A percentile compares a stretch with the other conserved stretches of the same genome.
These are phyloP conservation scores for Branchellion lobata DNA, from an alignment of 2,888 invertebrate genomes.

Conservation along the genomic window DNA sequence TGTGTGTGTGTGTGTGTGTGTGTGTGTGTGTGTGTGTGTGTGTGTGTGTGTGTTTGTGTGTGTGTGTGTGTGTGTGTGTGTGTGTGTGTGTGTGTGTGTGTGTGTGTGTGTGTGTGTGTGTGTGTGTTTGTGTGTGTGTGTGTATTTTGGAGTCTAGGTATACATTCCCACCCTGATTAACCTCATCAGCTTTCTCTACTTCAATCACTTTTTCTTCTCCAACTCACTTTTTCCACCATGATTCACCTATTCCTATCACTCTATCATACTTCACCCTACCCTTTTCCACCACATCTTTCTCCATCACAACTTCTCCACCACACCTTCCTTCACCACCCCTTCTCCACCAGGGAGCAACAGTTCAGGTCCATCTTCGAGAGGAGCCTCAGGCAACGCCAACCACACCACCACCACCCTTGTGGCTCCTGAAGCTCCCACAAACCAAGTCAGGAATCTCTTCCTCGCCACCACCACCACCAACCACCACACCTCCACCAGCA, in stretches of 20 bases:
- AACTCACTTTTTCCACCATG: too few species aligned
- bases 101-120: not conserved
- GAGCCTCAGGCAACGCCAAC: constrained; percentile 1
- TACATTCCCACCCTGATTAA: not conserved
- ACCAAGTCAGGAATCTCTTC: too few species aligned
- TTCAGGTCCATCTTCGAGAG: not conserved
- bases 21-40: not conserved
- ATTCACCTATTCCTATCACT: too few species aligned
- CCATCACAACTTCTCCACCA: too few species aligned
- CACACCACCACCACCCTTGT: not conserved
- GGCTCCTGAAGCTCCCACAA: too few species aligned
- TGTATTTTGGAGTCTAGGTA: not conserved
- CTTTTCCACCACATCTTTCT: too few species aligned
- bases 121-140: not conserved
- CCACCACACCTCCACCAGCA: constrained; percentile 6
- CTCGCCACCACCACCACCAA: too few species aligned
- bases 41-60: too few species aligned
- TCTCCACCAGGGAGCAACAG: not conserved
- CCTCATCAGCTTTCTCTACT: not conserved
- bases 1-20: not conserved
- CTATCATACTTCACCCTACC: too few species aligned
- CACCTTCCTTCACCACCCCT: constrained; percentile 13
- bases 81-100: too few species aligned
- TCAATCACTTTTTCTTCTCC: too few species aligned
- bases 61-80: not conserved